Evolutionary conservation across 1,140 invertebrate genomes (phyloP), one percentile per base, ranked within the genome.

Genomic region (Amphibalanus amphitrite): DNA sequence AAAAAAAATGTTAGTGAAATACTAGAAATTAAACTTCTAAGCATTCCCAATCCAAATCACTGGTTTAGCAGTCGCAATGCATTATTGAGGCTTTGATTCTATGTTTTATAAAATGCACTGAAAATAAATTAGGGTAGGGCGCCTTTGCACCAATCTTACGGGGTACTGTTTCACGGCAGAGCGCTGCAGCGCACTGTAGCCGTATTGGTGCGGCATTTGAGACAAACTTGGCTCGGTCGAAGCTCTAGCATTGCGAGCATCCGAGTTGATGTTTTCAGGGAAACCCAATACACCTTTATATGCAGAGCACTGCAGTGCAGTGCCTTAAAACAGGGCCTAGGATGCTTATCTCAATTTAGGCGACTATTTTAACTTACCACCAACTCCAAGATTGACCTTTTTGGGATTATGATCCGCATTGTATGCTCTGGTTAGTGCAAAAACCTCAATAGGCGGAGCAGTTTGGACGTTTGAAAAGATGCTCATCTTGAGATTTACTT

Each of bases 241-340:
- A 69, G 23, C 25, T 13, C 25, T 25, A 69, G 10, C 25, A 13
- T 13, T 69, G 15, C 47, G 15, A 26, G 47, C 47, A 69, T 28
- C n/a, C 47, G n/a, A 69, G n/a, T 38, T 26, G 26, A 28, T 69
- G 28, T 69, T 4, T 69, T 26, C 28, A 28, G 25, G 28, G 25
- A 69, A 26, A 28, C 28, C 25, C 28, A 69, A 69, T 69, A 69
- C 28, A 69, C 28, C 25, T 69, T 3, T 69, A 28, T 69, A 28
- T 69, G 28, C 28, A 13, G 4, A 28, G 25, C 25, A 26, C 1
- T 69, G 26, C 8, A 69, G 20, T n/a, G n/a, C n/a, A n/a, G n/a
- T n/a, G n/a, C n/a, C n/a, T n/a, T n/a, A n/a, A 69, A 1, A 69
- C 38, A 69, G 20, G 26, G 1, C 20, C 38, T 1, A 23, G 20